A percentile compares a stretch with the other conserved stretches of the same genome.
Conservation (phyloP, 2,888 invertebrate species). For the Drosophila cognata region DNA sequence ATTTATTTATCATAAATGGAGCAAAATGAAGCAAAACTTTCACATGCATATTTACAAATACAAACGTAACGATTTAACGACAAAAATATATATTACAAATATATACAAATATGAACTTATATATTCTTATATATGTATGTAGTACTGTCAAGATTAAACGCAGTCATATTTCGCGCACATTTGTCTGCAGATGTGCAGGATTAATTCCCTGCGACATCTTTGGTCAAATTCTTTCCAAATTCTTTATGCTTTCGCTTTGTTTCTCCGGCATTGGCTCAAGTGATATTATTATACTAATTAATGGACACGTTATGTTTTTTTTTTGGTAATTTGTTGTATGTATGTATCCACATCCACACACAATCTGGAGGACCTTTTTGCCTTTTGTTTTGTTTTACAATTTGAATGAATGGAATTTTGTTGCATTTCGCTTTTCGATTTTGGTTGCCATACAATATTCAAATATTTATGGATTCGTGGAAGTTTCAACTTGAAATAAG, state of each 20-base stretch:
- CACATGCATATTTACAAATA: slow-evolving; percentile 70
- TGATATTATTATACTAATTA: slow-evolving; percentile 59
- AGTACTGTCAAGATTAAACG: slow-evolving; percentile 47
- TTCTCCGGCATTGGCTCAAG: slow-evolving; percentile 54
- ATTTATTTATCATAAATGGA: slow-evolving; percentile 69
- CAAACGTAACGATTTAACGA: slow-evolving; percentile 57
- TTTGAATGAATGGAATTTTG: slow-evolving; percentile 21
- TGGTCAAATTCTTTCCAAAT: slow-evolving; percentile 12
- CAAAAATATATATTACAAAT: slow-evolving; percentile 48
- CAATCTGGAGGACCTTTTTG: slow-evolving; percentile 11
- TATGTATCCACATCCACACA: slow-evolving; percentile 5
- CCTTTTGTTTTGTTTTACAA: slow-evolving; percentile 57
- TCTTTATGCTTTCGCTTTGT: slow-evolving; percentile 19
- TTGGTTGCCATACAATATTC: slow-evolving; percentile 32
- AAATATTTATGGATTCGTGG: slow-evolving; percentile 19
- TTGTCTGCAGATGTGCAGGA: slow-evolving; percentile 9
- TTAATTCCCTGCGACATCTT: not conserved
- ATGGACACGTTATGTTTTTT: slow-evolving; percentile 36
- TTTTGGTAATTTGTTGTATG: slow-evolving; percentile 44
- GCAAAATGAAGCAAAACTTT: slow-evolving; percentile 46
- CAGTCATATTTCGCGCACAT: slow-evolving; percentile 55
- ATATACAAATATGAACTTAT: slow-evolving; percentile 60
- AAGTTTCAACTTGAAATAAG: slow-evolving; percentile 15
- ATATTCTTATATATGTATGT: slow-evolving; percentile 50
- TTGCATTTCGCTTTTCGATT: slow-evolving; percentile 40